Evolutionary conservation across 2,888 invertebrate genomes (phyloP).

Genomic region (Catocala nupta): DNA sequence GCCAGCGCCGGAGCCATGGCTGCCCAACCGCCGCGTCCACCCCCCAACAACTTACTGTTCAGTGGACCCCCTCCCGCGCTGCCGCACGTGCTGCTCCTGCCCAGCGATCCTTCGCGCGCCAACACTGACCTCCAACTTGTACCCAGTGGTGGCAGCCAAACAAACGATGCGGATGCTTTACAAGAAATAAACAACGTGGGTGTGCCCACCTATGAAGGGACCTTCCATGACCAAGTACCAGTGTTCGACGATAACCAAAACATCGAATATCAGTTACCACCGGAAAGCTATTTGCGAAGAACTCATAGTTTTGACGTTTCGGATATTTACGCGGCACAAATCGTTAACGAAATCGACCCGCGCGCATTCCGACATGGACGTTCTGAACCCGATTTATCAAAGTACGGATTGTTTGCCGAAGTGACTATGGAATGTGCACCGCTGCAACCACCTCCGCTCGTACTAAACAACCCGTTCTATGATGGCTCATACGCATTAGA

Average conservation of each 20-base stretch:
- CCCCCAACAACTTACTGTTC: conserved; percentile 84
- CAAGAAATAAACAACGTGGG: conserved; percentile 84
- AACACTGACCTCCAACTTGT: conserved; percentile 54
- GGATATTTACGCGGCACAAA: conserved; percentile 70
- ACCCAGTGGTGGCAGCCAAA: conserved; percentile 63
- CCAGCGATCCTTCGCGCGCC: conserved; percentile 70
- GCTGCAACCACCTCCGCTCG: conserved; percentile 72
- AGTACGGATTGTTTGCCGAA: conserved; percentile 78
- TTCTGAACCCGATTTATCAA: conserved; percentile 83
- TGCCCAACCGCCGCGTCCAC: conserved; percentile 82
- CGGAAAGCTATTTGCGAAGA: conserved; percentile 71
- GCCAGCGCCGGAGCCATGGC: conserved; percentile 80
- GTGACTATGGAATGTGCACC: conserved; percentile 71
- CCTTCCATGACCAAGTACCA: conserved; percentile 65
- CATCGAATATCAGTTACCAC: conserved; percentile 60
- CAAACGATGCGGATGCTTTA: conserved; percentile 72
- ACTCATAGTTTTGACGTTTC: conserved; percentile 82
- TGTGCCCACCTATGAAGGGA: conserved; percentile 74
- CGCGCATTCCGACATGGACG: conserved; percentile 65
- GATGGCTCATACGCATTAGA: conserved; percentile 78
- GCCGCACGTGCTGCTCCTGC: conserved; percentile 83
- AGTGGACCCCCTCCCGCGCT: conserved; percentile 82
- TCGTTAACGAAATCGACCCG: conserved; percentile 64
- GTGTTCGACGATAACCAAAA: conserved; percentile 61
- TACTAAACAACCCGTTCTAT: conserved; percentile 85